Conservation (phyloP, 2,113 vertebrate species). For the Tichodroma muraria region DNA sequence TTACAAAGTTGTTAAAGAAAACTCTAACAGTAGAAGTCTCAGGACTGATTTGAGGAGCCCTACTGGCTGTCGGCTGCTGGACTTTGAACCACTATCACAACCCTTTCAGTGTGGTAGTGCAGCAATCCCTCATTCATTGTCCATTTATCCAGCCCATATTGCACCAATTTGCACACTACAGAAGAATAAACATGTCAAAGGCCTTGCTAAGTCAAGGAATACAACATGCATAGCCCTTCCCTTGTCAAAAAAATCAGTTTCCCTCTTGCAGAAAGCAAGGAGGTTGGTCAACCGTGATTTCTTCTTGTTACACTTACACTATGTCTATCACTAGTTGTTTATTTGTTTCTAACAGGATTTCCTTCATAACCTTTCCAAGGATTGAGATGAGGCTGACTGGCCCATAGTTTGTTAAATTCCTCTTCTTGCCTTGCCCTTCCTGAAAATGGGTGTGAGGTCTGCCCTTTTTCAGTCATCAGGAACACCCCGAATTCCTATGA, state of each 20-base stretch:
- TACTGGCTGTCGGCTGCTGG: neutral
- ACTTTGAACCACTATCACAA: neutral
- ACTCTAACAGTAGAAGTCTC: neutral
- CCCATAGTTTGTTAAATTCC: fast-evolving
- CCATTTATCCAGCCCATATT: neutral
- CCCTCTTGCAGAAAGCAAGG: neutral
- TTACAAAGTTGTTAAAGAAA: neutral
- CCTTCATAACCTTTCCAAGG: neutral
- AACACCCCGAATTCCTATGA: neutral
- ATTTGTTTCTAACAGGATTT: neutral
- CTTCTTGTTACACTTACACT: neutral
- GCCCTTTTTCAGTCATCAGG: neutral
- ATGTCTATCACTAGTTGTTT: neutral
- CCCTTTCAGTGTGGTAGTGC: neutral
- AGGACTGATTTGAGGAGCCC: neutral
- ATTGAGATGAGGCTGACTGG: neutral
- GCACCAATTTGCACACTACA: neutral
- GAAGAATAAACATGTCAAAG: neutral
- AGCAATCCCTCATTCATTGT: neutral
- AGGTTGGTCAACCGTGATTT: neutral
- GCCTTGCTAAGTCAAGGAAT: neutral
- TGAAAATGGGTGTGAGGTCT: neutral
- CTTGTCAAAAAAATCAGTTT: neutral
- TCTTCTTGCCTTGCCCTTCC: neutral
- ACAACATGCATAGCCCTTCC: neutral